Conservation (phyloP, 2,113 vertebrate species). For the Lepus timidus region DNA sequence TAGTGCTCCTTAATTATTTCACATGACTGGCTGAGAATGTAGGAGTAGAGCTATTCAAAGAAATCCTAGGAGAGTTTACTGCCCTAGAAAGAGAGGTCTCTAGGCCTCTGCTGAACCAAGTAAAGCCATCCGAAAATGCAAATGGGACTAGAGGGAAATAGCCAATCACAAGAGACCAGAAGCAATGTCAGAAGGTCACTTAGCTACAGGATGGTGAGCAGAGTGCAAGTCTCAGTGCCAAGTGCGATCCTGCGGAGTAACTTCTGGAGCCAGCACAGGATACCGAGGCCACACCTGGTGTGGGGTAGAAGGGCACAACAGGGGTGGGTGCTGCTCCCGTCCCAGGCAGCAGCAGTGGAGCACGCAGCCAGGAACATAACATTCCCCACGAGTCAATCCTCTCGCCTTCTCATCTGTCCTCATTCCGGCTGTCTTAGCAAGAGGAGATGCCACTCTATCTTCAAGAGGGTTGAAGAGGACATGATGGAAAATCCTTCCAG, state of each 20-base stretch:
- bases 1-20: background rate
- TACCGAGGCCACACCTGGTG: background rate
- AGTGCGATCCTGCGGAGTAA: background rate
- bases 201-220: background rate
- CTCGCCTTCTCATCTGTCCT: background rate
- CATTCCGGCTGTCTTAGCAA: background rate
- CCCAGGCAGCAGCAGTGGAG: background rate
- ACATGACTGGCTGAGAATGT: background rate
- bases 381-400: background rate
- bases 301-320: background rate
- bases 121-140: conserved; percentile 13
- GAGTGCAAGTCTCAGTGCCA: background rate
- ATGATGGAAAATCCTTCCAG: conserved; percentile 3
- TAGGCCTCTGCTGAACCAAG: background rate
- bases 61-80: conserved; percentile 51
- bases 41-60: conserved; percentile 23
- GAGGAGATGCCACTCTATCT: background rate
- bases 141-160: background rate
- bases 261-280: background rate
- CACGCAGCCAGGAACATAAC: rapidly evolving
- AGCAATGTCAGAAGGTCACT: background rate
- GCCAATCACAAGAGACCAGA: background rate
- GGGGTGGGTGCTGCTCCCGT: rapidly evolving
- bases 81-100: conserved; percentile 56
- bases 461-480: conserved; percentile 10